Evolutionary conservation across 2,113 vertebrate genomes (phyloP), one percentile per base, ranked within the genome.

Genomic region (Polypterus senegalus): DNA sequence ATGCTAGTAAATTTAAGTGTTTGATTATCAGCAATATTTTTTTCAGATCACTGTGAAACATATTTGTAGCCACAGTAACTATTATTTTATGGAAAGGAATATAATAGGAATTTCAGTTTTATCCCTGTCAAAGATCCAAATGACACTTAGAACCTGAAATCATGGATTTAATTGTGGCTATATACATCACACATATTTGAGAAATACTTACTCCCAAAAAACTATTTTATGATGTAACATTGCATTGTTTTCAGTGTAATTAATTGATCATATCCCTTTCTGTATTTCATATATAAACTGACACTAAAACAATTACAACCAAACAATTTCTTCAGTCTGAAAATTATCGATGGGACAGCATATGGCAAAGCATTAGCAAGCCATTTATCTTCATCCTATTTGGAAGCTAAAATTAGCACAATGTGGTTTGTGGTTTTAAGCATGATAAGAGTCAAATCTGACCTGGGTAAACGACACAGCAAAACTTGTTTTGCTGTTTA

Each of bases 331-430:
- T 87, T 77, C 73, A 84, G 81, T 86, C 78, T 77, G 74, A 86
- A 90, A 91, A 92, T 88, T 91, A 93, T 93, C 84, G 76, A 70
- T 81, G 74, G 86, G 80, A 77, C 80, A 88, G 87, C 93, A 94
- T 93, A 96, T 95, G 91, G 90, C 81, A 88, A 88, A 89, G 87
- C 84, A 87, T 86, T 88, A 84, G 88, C 81, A 90, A 86, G 89
- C 88, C 89, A 87, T 91, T 97, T 93, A 92, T 94, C 90, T 90
- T 94, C 89, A 96, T 96, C 92, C 91, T 92, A 91, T 94, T 94
- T 97, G 85, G 80, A 88, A 82, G 86, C 90, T 97, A 97, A 97
- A 97, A 96, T 97, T 97, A 98, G 92, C 87, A 84, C 91, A 83
- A 85, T 78, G 79, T 85, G 85, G 83, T 89, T 84, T 88, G 87